Base-by-base conservation (phyloP, 2,797 vertebrate species). In the Aselliscus stoliczkanus region DNA sequence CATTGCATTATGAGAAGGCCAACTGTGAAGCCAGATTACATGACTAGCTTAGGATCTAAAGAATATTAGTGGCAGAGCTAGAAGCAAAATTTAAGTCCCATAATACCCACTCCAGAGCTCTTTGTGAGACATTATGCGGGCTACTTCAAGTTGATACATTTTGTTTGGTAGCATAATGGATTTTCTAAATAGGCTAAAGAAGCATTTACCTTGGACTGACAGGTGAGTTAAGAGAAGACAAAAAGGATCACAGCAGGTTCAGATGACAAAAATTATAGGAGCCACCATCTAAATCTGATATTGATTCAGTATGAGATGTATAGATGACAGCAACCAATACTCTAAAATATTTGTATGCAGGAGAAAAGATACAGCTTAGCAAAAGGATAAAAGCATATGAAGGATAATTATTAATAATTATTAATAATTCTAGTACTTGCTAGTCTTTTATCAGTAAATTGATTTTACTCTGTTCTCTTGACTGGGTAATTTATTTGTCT, bases 61-160 rank as follows among this genome's bases (percentile, higher is more conserved):
- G 62, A 94, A 60, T 67, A 73, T 58, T 37, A 91, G 25, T 29
- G 7, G 34, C 37, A 56, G 27, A 81, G 21, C 4, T 72, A n/a
- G 60, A 83, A 76, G 42, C 14, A 93, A 75, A 84, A 82, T 84
- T 88, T 44, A 54, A 31, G 56, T 79, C 50, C 60, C 25, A 67
- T 20, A 62, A 73, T 76, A 87, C 31, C n/a, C 10, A 44, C 9
- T 58, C n/a, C n/a, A n/a, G 37, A 82, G 73, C 25, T 83, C 64
- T 72, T 54, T 44, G 27, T 58, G 56, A 91, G 37, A 62, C 10
- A 29, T 64, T 54, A 62, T 25, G 76, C 83, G 76, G 73, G 79
- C 54, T 88, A 70, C 94, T 97, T 98, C 95, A 70, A 89, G 93
- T 96, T 96, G 54, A 73, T 96, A 4, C 42, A 93, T 97, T 62